Conservation (phyloP, 2,888 invertebrate species). For the Melieria picta region DNA sequence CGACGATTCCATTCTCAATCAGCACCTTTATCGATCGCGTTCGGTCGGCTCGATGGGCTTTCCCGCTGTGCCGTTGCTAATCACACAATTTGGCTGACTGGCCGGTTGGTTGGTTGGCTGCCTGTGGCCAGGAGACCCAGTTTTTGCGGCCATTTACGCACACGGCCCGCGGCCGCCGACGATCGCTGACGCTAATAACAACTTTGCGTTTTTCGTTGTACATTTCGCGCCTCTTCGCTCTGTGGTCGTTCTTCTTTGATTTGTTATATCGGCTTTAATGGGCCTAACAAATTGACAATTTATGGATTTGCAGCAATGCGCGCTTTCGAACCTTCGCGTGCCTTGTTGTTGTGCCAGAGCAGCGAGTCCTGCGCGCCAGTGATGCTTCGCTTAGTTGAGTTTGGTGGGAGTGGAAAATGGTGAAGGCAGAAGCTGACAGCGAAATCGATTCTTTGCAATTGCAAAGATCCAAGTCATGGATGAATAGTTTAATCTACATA, state of each 20-base stretch:
- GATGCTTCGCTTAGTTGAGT: too few relatives aligned
- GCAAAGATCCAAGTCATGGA: too few relatives aligned
- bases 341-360: too few relatives aligned
- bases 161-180: neutral
- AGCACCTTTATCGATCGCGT: constrained; percentile 9
- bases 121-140: constrained; percentile 40
- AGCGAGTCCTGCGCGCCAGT: too few relatives aligned
- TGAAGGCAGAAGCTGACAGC: too few relatives aligned
- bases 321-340: neutral
- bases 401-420: too few relatives aligned
- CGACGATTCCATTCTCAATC: neutral
- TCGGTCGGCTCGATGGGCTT: constrained; percentile 6
- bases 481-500: too few relatives aligned
- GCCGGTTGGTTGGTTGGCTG: neutral
- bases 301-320: constrained; percentile 33
- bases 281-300: constrained; percentile 49
- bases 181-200: constrained; percentile 20
- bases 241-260: neutral
- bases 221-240: constrained; percentile 1
- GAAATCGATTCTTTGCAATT: too few relatives aligned
- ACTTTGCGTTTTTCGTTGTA: constrained; percentile 9
- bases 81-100: constrained; percentile 22
- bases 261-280: constrained; percentile 43
- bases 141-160: constrained; percentile 28
- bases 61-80: constrained; percentile 38